phyloP scores from a whole-genome alignment of 2,888 invertebrate genomes.

The Mimumesa dahlbomi region DNA sequence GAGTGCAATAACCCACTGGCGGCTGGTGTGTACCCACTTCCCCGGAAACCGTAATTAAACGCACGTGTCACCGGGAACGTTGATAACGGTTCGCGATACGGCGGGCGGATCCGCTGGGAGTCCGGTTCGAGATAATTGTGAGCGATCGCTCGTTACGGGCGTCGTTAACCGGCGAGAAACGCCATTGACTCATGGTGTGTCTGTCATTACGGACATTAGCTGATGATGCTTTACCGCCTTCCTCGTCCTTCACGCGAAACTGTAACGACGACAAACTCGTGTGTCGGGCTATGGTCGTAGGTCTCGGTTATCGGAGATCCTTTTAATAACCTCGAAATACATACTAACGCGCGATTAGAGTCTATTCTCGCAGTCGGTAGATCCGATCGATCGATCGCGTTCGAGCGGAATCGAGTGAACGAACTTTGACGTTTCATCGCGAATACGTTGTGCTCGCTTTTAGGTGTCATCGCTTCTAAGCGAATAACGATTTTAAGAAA shows the following conservation, averaged over 20 bases:
- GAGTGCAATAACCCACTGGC: constrained; percentile 54
- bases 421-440: neutral
- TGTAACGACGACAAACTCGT: constrained; percentile 8
- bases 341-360: too few species aligned
- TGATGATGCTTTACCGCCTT: constrained; percentile 41
- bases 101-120: constrained; percentile 26
- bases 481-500: too few species aligned
- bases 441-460: neutral
- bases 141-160: constrained; percentile 59
- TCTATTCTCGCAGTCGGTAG: constrained; percentile 3
- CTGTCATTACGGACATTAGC: constrained; percentile 55
- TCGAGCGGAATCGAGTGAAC: neutral
- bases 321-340: constrained; percentile 36
- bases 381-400: too few species aligned
- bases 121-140: constrained; percentile 58
- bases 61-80: constrained; percentile 51
- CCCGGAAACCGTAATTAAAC: constrained; percentile 54
- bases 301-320: constrained; percentile 1
- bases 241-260: constrained; percentile 24
- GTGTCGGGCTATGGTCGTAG: constrained; percentile 7
- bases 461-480: too few species aligned
- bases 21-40: constrained; percentile 34
- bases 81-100: constrained; percentile 48
- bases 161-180: constrained; percentile 52
- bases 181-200: constrained; percentile 32